Percentiles rank a stretch among this genome's conserved stretches.
Conservation (phyloP, 2,113 vertebrate species). For the Cromileptes altivelis region DNA sequence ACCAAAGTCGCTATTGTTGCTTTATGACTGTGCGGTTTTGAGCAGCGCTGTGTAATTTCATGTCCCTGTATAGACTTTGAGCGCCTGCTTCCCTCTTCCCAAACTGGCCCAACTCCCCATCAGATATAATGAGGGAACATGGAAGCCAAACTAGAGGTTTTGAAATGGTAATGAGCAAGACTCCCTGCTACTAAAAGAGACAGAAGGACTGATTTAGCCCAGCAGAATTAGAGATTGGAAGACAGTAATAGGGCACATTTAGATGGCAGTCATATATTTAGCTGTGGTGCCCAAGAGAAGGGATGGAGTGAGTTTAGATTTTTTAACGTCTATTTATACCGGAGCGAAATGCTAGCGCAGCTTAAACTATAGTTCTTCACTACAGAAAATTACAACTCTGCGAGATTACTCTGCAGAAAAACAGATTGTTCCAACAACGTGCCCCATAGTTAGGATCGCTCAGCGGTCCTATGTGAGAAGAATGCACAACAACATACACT, state of each 20-base stretch:
- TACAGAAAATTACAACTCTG: slow-evolving; percentile 23
- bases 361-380: slow-evolving; percentile 18
- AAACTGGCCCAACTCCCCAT: slow-evolving; percentile 59
- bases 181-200: slow-evolving; percentile 62
- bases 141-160: slow-evolving; percentile 72
- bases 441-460: not conserved
- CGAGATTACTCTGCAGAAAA: slow-evolving; percentile 11
- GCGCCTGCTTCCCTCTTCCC: slow-evolving; percentile 38
- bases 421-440: not conserved
- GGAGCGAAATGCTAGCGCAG: not conserved
- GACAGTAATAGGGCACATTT: slow-evolving; percentile 66
- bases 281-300: slow-evolving; percentile 45
- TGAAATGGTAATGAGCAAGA: slow-evolving; percentile 79
- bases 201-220: slow-evolving; percentile 68
- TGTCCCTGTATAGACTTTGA: slow-evolving; percentile 42
- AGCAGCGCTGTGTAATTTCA: slow-evolving; percentile 57
- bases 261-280: slow-evolving; percentile 69
- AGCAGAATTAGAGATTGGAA: slow-evolving; percentile 70
- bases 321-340: slow-evolving; percentile 52
- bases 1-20: slow-evolving; percentile 36
- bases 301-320: slow-evolving; percentile 41
- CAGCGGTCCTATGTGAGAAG: not conserved
- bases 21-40: slow-evolving; percentile 40
- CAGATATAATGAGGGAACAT: slow-evolving; percentile 75
- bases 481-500: not conserved